phyloP scores from a whole-genome alignment of 1,140 invertebrate species.

The Pseudomyrmex cubaensis region DNA sequence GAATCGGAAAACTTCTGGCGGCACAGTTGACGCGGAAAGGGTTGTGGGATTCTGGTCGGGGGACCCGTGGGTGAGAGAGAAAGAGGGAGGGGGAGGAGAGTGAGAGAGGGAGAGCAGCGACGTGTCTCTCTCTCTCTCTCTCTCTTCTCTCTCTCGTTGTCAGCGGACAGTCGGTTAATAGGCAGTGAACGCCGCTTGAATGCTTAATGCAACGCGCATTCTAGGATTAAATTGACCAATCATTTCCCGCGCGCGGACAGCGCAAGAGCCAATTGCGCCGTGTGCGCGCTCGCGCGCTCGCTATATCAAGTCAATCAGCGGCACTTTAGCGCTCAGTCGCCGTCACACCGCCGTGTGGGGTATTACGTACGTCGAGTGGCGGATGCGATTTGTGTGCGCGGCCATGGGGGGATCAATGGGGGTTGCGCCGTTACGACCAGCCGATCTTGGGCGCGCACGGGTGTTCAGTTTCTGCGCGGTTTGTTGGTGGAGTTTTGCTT shows the following conservation, averaged over 20 bases:
- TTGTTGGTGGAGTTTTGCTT: conserved; percentile 25
- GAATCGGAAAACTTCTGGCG: too few species aligned
- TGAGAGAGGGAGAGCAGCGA: conserved; percentile 18
- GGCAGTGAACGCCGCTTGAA: conserved; percentile 84
- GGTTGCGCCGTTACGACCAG: conserved; percentile 83
- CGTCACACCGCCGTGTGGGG: conserved; percentile 76
- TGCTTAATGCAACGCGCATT: conserved; percentile 83
- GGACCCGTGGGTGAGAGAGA: too few species aligned
- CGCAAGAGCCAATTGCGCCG: conserved; percentile 82
- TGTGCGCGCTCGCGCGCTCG: conserved; percentile 75
- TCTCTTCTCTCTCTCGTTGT: conserved; percentile 54
- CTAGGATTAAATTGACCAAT: conserved; percentile 86
- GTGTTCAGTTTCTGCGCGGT: conserved; percentile 81
- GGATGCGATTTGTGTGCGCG: conserved; percentile 45
- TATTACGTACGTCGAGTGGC: conserved; percentile 24
- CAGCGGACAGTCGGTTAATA: conserved; percentile 80
- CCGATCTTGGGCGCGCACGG: conserved; percentile 83
- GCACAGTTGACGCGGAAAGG: too few species aligned
- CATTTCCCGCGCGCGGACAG: conserved; percentile 80
- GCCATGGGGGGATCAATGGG: too few species aligned
- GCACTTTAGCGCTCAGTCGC: conserved; percentile 85
- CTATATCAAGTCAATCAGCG: conserved; percentile 86
- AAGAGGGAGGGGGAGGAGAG: too few species aligned
- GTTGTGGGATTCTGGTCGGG: too few species aligned
- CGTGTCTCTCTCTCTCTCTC: conserved; percentile 28